phyloP scores from a whole-genome alignment of 1,140 invertebrate species.

The Aphis gossypii region DNA sequence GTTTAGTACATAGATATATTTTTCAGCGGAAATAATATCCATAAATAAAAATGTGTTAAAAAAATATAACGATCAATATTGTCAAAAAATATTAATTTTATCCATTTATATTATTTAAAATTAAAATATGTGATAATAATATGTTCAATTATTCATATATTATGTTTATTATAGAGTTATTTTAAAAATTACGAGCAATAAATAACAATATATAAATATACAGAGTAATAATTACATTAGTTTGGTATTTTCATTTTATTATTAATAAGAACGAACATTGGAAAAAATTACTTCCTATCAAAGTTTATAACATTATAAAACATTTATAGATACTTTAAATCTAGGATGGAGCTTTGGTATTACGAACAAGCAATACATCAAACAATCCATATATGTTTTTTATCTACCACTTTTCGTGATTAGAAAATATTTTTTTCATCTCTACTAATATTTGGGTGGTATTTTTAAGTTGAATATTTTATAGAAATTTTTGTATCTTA shows the following conservation, averaged over 20 bases:
- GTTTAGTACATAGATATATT: neutral
- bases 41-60: neutral
- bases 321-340: neutral
- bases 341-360: neutral
- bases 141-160: too few relatives aligned
- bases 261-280: neutral
- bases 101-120: neutral
- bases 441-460: neutral
- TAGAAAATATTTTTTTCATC: neutral
- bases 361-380: neutral
- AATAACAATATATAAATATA: neutral
- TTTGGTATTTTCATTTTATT: neutral
- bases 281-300: neutral
- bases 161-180: neutral
- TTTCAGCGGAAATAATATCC: neutral
- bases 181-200: neutral
- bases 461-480: neutral
- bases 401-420: neutral
- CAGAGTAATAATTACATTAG: neutral
- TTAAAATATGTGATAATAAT: neutral
- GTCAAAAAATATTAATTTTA: neutral
- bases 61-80: neutral
- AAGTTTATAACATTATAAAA: neutral
- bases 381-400: neutral
- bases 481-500: neutral